Base-by-base conservation (phyloP, 2,888 invertebrate genomes). In the Acronicta aceris region DNA sequence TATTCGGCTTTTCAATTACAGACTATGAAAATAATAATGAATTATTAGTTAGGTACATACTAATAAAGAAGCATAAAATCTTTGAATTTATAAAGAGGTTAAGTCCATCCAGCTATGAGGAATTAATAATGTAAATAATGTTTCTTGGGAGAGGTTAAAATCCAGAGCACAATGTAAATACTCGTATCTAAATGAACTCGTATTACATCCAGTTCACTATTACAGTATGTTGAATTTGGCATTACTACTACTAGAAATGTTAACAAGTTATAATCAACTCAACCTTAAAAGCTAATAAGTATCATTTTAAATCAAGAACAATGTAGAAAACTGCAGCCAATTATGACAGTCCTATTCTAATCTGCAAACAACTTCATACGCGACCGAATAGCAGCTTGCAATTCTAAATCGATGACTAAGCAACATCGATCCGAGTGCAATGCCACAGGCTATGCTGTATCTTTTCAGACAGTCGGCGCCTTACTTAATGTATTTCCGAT, bases 401-500 rank as follows among this genome's bases (percentile, higher is more conserved):
- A 65, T 57, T 64, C 55, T 56, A 76, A 74, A 71, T 70, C 67
- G 61, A 66, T 77, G 81, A 81, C 76, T 72, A 66, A 59, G 76
- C 76, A 76, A 68, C 56, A 71, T 81, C 57, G 57, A 50, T 36
- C 49, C 12, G 33, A 60, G 54, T 53, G 64, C 30, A 30, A 30
- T 30, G 33, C 12, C 33, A 33, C 33, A 33, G 27, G 30, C 74
- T 65, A 66, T 59, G 62, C 69, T 70, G 70, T 81, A 74, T 81
- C 72, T 71, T 54, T 57, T 55, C 61, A 69, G 75, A 72, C 79
- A 70, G 76, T 71, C 73, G 81, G 76, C 73, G 79, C 80, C 76
- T 74, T 70, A 61, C 69, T 71, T 77, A 78, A 82, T 79, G 73
- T 67, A 50, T 78, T 79, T 70, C 74, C 73, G 65, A 76, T 79